phyloP scores from a whole-genome alignment of 2,113 vertebrate genomes.

The Heterotis niloticus region DNA sequence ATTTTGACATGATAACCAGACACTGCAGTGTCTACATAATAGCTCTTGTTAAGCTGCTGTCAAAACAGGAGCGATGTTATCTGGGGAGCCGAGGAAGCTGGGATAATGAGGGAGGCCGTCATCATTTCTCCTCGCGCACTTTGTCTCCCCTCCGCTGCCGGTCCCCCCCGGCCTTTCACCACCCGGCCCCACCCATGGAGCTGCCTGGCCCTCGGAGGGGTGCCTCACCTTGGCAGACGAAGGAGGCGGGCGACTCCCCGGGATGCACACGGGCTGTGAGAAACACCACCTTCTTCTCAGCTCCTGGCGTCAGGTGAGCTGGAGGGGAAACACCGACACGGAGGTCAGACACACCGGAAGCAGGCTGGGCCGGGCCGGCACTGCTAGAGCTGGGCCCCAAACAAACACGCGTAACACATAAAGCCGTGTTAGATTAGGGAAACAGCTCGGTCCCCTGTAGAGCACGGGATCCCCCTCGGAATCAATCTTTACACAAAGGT shows the following conservation, averaged over 20 bases:
- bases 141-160: neutral
- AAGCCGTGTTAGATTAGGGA: neutral
- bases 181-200: neutral
- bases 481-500: neutral
- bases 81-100: constrained; percentile 9
- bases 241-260: constrained; percentile 93
- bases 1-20: constrained; percentile 22
- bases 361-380: neutral
- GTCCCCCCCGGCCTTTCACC: neutral
- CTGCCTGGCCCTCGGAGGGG: neutral
- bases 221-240: constrained; percentile 91
- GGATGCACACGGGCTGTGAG: constrained; percentile 93
- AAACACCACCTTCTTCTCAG: constrained; percentile 86
- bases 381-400: too few species aligned
- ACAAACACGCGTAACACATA: neutral
- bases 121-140: neutral
- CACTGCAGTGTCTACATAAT: constrained; percentile 16
- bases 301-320: constrained; percentile 74
- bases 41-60: constrained; percentile 24
- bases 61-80: constrained; percentile 19
- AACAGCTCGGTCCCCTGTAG: neutral
- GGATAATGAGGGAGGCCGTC: constrained; percentile 15
- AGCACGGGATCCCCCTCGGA: neutral
- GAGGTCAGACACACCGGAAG: constrained; percentile 15
- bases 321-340: constrained; percentile 41